Conservation (phyloP, 2,113 vertebrate species). For the Megaptera novaeangliae region DNA sequence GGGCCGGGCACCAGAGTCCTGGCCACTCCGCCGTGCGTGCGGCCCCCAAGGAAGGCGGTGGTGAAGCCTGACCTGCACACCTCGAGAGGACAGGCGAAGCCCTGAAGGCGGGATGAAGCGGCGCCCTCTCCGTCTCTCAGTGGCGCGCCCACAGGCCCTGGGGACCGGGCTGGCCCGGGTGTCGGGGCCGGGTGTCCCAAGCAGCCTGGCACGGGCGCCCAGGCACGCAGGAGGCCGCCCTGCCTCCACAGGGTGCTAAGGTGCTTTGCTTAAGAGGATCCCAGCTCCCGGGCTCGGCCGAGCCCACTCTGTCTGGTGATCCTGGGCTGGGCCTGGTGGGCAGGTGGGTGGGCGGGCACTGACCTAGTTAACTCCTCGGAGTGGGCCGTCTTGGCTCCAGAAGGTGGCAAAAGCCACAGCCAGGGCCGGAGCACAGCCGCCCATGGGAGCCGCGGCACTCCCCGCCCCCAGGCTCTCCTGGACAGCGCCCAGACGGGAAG, state of each 20-base stretch:
- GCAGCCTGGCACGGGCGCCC: not conserved
- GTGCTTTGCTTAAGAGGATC: slow-evolving; percentile 56
- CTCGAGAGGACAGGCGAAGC: fast-evolving
- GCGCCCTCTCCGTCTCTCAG: not conserved
- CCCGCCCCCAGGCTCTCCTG: not conserved
- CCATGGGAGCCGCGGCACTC: not conserved
- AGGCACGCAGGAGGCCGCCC: not conserved
- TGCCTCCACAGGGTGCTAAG: not conserved
- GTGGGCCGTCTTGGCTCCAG: not conserved
- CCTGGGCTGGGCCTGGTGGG: not conserved
- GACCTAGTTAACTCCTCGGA: slow-evolving; percentile 42
- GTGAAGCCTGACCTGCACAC: fast-evolving
- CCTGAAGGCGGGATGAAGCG: fast-evolving
- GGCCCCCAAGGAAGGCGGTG: not conserved
- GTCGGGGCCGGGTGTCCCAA: not conserved
- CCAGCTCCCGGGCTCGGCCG: not conserved
- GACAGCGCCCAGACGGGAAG: not conserved
- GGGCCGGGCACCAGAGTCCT: not conserved
- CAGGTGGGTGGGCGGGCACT: not conserved
- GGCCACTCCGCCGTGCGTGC: fast-evolving
- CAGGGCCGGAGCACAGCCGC: not conserved
- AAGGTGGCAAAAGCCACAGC: not conserved
- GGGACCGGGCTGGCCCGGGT: not conserved
- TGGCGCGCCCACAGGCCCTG: not conserved
- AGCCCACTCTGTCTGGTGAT: not conserved